A percentile compares a stretch with the other conserved stretches of the same genome.
phyloP scores from a whole-genome alignment of 2,888 invertebrate species.

The Stomorhina lunata region DNA sequence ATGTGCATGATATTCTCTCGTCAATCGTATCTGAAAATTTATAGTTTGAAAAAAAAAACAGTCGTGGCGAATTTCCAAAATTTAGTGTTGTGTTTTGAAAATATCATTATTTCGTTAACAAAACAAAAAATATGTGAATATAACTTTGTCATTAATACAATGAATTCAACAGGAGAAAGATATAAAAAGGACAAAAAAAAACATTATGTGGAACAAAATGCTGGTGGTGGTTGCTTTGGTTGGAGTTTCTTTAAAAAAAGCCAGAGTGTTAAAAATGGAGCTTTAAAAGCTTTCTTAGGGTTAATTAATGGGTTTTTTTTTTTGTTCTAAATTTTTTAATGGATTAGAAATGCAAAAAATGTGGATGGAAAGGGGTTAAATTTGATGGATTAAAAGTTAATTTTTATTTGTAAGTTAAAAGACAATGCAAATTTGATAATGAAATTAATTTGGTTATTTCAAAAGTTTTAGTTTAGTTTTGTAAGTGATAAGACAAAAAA shows the following conservation, averaged over 20 bases:
- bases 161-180: constrained; percentile 44
- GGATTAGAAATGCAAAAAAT: constrained; percentile 40
- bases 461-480: too few species aligned
- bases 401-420: constrained; percentile 16
- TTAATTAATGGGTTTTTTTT: constrained; percentile 48
- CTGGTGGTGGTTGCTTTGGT: constrained; percentile 9
- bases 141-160: constrained; percentile 28
- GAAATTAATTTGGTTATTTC: too few species aligned
- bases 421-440: too few species aligned
- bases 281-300: constrained; percentile 8
- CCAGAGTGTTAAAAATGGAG: constrained; percentile 45
- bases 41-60: constrained; percentile 73
- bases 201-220: constrained; percentile 56
- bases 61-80: constrained; percentile 73
- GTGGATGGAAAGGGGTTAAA: constrained; percentile 23
- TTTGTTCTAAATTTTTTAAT: too few species aligned
- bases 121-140: constrained; percentile 17
- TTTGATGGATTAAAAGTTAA: constrained; percentile 1
- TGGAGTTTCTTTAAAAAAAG: constrained; percentile 16
- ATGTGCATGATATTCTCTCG: constrained; percentile 95
- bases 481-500: too few species aligned
- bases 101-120: constrained; percentile 47
- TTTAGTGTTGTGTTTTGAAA: constrained; percentile 66
- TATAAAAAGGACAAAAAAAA: constrained; percentile 55
- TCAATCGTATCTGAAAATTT: constrained; percentile 91